phyloP scores from a whole-genome alignment of 2,113 vertebrate genomes.

The Microtus ochrogaster region DNA sequence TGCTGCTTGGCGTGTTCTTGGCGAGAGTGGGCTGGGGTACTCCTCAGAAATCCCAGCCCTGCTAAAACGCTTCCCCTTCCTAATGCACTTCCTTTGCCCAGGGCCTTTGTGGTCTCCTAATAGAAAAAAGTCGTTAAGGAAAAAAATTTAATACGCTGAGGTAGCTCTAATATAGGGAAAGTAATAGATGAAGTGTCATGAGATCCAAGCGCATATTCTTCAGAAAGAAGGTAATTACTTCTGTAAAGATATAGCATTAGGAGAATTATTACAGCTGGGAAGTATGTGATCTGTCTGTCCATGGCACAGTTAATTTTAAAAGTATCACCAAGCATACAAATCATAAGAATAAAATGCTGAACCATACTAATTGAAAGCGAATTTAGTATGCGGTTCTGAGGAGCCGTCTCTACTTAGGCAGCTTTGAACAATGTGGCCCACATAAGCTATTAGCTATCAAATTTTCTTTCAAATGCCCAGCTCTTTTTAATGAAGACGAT shows the following conservation, averaged over 20 bases:
- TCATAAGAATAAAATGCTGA: constrained; percentile 75
- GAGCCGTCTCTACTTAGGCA: constrained; percentile 11
- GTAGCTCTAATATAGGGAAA: constrained; percentile 71
- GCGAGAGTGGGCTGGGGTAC: neutral
- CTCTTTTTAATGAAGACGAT: constrained; percentile 57
- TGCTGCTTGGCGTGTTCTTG: neutral
- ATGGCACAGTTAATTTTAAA: constrained; percentile 80
- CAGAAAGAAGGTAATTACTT: constrained; percentile 76
- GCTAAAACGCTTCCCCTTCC: constrained; percentile 30
- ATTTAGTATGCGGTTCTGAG: constrained; percentile 55
- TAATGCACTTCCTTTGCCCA: constrained; percentile 62
- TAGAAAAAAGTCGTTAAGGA: constrained; percentile 75
- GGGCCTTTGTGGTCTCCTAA: constrained; percentile 61
- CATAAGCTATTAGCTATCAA: constrained; percentile 66
- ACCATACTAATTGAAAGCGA: constrained; percentile 67
- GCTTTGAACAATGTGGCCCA: constrained; percentile 9
- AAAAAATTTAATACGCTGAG: constrained; percentile 67
- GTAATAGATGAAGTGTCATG: constrained; percentile 77
- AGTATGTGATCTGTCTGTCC: constrained; percentile 66
- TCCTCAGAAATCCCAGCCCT: neutral
- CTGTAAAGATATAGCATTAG: constrained; percentile 72
- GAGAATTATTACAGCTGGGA: constrained; percentile 52
- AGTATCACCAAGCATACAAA: constrained; percentile 76
- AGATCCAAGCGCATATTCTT: constrained; percentile 69
- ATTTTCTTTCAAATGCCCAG: constrained; percentile 61